These are phyloP conservation scores for Andrena haemorrhoa DNA, from an alignment of 2,888 invertebrate species.

Conservation along the genomic window DNA sequence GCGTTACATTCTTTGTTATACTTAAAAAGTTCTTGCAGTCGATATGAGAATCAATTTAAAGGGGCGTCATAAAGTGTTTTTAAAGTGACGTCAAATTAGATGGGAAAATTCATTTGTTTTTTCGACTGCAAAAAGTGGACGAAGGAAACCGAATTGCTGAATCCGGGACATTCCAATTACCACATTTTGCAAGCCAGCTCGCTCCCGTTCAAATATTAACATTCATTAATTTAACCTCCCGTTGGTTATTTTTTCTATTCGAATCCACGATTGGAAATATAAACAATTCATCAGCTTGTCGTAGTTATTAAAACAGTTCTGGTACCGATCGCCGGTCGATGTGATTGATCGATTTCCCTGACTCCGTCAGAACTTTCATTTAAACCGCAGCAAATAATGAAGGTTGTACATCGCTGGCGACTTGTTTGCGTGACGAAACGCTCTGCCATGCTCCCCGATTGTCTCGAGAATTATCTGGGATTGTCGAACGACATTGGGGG, in stretches of 20 bases:
- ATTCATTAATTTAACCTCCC: not conserved
- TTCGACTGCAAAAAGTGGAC: too few species aligned
- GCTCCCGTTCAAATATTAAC: not conserved
- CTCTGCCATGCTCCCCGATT: conserved; percentile 4
- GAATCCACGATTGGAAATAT: not conserved
- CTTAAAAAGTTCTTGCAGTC: too few species aligned
- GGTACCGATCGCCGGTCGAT: not conserved
- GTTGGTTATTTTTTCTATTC: not conserved
- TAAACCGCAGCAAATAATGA: conserved; percentile 3
- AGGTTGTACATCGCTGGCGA: not conserved
- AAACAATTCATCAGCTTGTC: not conserved
- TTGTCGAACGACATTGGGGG: conserved; percentile 32
- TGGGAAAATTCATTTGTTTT: too few species aligned
- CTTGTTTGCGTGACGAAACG: conserved; percentile 5
- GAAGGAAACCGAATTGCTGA: too few species aligned
- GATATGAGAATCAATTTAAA: too few species aligned
- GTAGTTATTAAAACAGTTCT: conserved; percentile 4
- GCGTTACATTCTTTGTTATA: too few species aligned
- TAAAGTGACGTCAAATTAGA: too few species aligned
- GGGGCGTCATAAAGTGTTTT: too few species aligned
- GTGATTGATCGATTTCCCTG: conserved; percentile 9
- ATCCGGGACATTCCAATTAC: too few species aligned
- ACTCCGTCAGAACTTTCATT: not conserved
- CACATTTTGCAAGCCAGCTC: too few species aligned
- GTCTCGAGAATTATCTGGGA: conserved; percentile 14